These are phyloP conservation scores for Zaprionus africanus DNA, from an alignment of 1,140 invertebrate genomes.

Conservation along the genomic window DNA sequence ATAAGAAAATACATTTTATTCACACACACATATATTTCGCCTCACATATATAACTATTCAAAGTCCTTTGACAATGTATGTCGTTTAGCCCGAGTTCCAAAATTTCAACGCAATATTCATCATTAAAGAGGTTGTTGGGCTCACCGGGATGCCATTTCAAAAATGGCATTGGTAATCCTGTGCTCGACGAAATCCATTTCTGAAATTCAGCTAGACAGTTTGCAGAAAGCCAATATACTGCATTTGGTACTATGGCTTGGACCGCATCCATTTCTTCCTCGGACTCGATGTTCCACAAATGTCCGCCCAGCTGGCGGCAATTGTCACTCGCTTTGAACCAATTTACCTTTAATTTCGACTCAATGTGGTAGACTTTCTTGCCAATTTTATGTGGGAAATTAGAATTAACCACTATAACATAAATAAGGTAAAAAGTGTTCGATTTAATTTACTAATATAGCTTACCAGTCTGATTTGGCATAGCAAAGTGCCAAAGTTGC, in stretches of 20 bases:
- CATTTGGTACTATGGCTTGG: neutral
- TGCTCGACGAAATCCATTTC: slow-evolving; percentile 8
- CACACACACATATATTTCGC: too few species aligned
- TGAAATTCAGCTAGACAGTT: slow-evolving; percentile 8
- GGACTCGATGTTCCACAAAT: slow-evolving; percentile 33
- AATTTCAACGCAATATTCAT: slow-evolving; percentile 11
- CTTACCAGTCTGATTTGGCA: too few species aligned
- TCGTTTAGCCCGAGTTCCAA: neutral
- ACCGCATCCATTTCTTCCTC: slow-evolving; percentile 19
- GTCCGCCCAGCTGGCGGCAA: slow-evolving; percentile 29
- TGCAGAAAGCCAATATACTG: slow-evolving; percentile 24
- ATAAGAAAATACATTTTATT: too few species aligned
- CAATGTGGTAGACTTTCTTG: slow-evolving; percentile 13
- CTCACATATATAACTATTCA: slow-evolving; percentile 2
- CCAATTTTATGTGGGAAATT: slow-evolving; percentile 10
- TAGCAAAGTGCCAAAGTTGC: too few species aligned
- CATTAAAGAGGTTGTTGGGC: slow-evolving; percentile 5
- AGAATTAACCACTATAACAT: too few species aligned
- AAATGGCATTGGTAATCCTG: slow-evolving; percentile 15
- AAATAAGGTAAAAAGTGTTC: too few species aligned
- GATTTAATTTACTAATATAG: too few species aligned
- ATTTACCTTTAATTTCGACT: slow-evolving; percentile 19
- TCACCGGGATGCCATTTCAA: slow-evolving; percentile 5
- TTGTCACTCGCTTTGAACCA: slow-evolving; percentile 26
- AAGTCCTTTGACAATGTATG: neutral